Conservation (phyloP, 1,140 invertebrate species). For the Drosophila subpulchrella region DNA sequence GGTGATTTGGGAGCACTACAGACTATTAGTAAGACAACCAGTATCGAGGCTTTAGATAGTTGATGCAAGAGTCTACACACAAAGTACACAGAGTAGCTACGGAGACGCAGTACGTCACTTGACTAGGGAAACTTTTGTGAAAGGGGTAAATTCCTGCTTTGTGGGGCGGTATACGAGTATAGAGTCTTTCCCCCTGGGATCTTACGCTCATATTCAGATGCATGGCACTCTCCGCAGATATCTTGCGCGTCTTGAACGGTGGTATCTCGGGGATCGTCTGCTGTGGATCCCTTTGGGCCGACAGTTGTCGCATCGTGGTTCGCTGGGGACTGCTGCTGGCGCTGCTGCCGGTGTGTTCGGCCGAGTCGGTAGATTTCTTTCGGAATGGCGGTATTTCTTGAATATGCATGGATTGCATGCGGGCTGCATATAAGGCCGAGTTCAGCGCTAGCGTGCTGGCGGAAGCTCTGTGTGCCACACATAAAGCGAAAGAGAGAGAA, state of each 20-base stretch:
- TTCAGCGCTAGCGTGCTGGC: conserved; percentile 74
- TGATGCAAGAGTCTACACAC: conserved; percentile 29
- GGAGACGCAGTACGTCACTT: conserved; percentile 6
- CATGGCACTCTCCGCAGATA: conserved; percentile 85
- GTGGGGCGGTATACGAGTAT: conserved; percentile 1
- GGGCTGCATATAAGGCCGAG: conserved; percentile 59
- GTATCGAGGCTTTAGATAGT: conserved; percentile 18
- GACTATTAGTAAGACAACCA: conserved; percentile 8
- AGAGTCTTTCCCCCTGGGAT: conserved; percentile 8
- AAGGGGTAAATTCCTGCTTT: not conserved
- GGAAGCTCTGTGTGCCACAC: conserved; percentile 70
- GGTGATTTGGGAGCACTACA: not conserved
- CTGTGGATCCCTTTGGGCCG: conserved; percentile 59
- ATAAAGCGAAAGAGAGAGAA: conserved; percentile 29
- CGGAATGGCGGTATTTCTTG: conserved; percentile 86
- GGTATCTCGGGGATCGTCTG: conserved; percentile 85
- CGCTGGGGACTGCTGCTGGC: conserved; percentile 76
- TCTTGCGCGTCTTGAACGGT: conserved; percentile 85
- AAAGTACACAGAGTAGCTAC: conserved; percentile 48
- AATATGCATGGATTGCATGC: conserved; percentile 84
- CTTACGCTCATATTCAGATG: conserved; percentile 80
- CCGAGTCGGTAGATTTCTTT: conserved; percentile 82
- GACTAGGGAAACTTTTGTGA: conserved; percentile 36
- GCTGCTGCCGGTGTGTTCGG: conserved; percentile 73
- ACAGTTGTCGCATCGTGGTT: conserved; percentile 56